phyloP scores from a whole-genome alignment of 2,113 vertebrate species.

The Oreochromis niloticus region DNA sequence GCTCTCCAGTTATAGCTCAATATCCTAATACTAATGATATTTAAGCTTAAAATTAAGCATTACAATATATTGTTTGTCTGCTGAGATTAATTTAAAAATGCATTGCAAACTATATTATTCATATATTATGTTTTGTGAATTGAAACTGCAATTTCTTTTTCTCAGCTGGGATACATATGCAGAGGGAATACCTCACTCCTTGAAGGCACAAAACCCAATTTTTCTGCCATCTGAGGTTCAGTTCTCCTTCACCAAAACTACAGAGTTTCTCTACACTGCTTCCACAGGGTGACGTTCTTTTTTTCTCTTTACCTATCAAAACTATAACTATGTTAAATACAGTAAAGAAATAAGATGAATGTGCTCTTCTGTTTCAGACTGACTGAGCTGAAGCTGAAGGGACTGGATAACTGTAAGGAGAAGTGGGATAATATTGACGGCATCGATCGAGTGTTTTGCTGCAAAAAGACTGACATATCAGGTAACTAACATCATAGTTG shows the following conservation, averaged over 20 bases:
- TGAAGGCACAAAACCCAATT: not conserved
- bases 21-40: not conserved
- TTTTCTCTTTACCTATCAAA: not conserved
- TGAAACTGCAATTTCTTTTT: not conserved
- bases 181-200: conserved; percentile 31
- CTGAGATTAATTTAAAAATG: not conserved
- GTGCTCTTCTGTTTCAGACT: conserved; percentile 8
- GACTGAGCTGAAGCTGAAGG: conserved; percentile 42
- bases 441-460: conserved; percentile 30
- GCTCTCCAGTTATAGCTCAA: not conserved
- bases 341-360: not conserved
- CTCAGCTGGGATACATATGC: conserved; percentile 38
- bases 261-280: conserved; percentile 4
- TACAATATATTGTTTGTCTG: not conserved
- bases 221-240: conserved; percentile 33
- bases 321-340: not conserved
- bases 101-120: not conserved
- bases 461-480: conserved; percentile 27
- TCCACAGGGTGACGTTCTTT: conserved; percentile 3
- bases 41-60: not conserved
- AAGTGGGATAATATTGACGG: conserved; percentile 27
- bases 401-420: not conserved
- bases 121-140: not conserved
- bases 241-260: conserved; percentile 51
- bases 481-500: conserved; percentile 4